Base-by-base conservation (phyloP, 2,888 invertebrate species). In the Leptopilina syphax region DNA sequence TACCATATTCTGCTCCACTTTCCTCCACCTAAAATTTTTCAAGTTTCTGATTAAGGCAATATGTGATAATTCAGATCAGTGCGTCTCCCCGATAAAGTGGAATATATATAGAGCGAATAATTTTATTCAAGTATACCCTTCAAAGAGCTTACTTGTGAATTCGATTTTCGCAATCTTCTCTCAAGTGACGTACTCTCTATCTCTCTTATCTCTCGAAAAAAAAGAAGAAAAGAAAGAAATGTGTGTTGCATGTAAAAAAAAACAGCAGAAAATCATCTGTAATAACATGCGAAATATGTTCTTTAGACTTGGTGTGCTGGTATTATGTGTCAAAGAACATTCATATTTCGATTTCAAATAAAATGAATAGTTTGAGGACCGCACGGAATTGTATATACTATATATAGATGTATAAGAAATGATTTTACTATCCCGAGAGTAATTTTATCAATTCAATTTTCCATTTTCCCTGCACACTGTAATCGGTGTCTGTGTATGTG, bases 401-500 rank as follows among this genome's bases (percentile, higher is more conserved):
- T 47, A 47, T 6, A 47, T 47, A 47, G 7, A 47, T 18, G 18
- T 34, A 57, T 77, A 67, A 77, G 77, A 57, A 67, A 77, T 57
- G 54, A 54, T 7, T 57, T 41, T 77, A 66, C 41, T 57, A 67
- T 57, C 41, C 18, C 13, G n/a, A 18, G 77, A 77, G 66, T 77
- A 77, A 77, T 77, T 77, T 77, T 18, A 12, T 34, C 54, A 77
- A 77, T 77, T 77, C 67, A 77, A 77, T 77, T 77, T 67, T 77
- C 67, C 77, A 77, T 77, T 77, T 67, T 66, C 57, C 60, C 18
- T 77, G 18, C 18, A 18, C 24, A 67, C 41, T 47, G 47, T n/a
- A 50, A 66, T n/a, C 24, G 47, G 65, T 54, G 65, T 54, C 3
- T 41, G 27, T 54, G 66, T 65, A 66, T 47, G 76, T 9, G 1